Conservation (phyloP, 30 jellyfish, hydroid and myxozoan species). For the Clytia hemisphaerica region DNA sequence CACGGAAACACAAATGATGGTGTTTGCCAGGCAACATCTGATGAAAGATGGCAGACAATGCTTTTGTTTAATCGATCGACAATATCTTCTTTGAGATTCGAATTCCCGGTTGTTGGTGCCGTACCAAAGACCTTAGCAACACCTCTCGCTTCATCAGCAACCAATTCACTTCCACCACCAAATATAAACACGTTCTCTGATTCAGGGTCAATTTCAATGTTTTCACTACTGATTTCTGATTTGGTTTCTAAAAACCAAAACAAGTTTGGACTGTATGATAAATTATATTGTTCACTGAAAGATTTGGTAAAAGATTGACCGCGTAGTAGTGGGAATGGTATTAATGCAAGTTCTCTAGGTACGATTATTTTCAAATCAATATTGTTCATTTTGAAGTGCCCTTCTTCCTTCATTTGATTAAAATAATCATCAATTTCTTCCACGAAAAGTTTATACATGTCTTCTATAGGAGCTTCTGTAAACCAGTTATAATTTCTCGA, state of each 20-base stretch:
- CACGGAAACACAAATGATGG: slow-evolving; percentile 62
- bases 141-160: slow-evolving; percentile 21
- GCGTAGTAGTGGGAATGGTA: slow-evolving; percentile 70
- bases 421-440: slow-evolving; percentile 61
- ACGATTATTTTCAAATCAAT: slow-evolving; percentile 47
- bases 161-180: slow-evolving; percentile 9
- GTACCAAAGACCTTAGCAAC: slow-evolving; percentile 22
- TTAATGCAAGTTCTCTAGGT: slow-evolving; percentile 72
- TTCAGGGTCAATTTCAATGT: neutral
- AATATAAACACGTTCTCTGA: slow-evolving; percentile 20
- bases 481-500: slow-evolving; percentile 44
- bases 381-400: neutral
- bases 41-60: slow-evolving; percentile 63
- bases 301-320: slow-evolving; percentile 29
- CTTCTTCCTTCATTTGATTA: slow-evolving; percentile 4
- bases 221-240: neutral
- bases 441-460: slow-evolving; percentile 53
- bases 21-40: slow-evolving; percentile 71
- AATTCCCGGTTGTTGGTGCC: slow-evolving; percentile 31
- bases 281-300: slow-evolving; percentile 45
- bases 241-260: slow-evolving; percentile 15
- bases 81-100: slow-evolving; percentile 40
- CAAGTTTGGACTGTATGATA: slow-evolving; percentile 17
- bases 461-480: slow-evolving; percentile 43
- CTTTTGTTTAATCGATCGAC: slow-evolving; percentile 47